These are phyloP conservation scores for Teleogryllus oceanicus DNA, from an alignment of 2,888 invertebrate genomes.

Conservation along the genomic window DNA sequence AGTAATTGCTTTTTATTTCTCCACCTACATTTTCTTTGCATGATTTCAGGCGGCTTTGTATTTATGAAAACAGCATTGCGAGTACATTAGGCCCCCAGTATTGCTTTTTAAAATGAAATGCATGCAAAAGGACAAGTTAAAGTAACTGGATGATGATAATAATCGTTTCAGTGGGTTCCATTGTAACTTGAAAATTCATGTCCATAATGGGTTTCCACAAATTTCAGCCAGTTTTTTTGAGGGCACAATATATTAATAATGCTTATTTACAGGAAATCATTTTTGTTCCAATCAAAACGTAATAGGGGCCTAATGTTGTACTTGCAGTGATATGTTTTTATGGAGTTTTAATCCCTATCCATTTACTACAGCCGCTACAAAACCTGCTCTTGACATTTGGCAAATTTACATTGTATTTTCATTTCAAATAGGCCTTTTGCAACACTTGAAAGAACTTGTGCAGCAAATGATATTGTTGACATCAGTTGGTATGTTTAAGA, in stretches of 20 bases:
- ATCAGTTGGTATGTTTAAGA: too few relatives aligned
- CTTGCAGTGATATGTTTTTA: constrained; percentile 36
- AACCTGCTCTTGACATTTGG: neutral
- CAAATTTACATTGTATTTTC: too few relatives aligned
- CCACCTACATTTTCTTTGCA: constrained; percentile 37
- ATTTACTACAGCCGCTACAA: neutral
- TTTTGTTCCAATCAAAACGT: constrained; percentile 23
- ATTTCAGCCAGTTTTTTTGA: constrained; percentile 33
- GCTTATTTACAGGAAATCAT: constrained; percentile 31
- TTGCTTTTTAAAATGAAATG: constrained; percentile 24
- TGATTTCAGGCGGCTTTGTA: constrained; percentile 39
- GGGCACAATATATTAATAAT: constrained; percentile 23
- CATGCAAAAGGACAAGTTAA: constrained; percentile 39
- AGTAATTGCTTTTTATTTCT: constrained; percentile 38
- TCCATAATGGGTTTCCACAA: constrained; percentile 30
- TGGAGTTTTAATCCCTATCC: neutral
- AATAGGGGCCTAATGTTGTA: constrained; percentile 36
- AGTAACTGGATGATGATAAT: constrained; percentile 38
- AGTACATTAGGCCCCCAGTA: constrained; percentile 35
- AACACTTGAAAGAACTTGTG: too few relatives aligned
- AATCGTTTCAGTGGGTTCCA: constrained; percentile 24
- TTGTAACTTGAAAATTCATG: constrained; percentile 31
- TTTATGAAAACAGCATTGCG: constrained; percentile 36
- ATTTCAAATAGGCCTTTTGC: too few relatives aligned
- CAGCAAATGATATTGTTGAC: too few relatives aligned